Conservation (phyloP, 2,797 vertebrate genomes). For the Taeniopygia guttata region DNA sequence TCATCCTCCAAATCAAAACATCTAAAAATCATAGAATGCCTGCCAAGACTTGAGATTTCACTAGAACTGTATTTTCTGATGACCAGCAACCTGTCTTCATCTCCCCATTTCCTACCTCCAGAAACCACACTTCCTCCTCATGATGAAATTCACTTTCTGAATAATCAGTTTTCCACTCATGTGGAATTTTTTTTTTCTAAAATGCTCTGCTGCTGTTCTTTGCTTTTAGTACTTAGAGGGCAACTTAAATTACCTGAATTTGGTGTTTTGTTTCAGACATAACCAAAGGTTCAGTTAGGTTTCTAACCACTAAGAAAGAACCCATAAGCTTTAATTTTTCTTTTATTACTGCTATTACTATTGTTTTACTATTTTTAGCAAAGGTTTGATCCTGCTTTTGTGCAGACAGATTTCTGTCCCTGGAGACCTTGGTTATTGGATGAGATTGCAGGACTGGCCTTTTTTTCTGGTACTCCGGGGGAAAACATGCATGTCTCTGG, state of each 20-base stretch:
- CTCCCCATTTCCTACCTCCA: background rate
- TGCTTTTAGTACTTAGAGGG: background rate
- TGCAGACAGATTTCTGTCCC: background rate
- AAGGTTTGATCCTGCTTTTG: background rate
- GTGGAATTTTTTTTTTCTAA: background rate
- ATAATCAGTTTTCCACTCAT: background rate
- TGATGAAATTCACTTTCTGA: background rate
- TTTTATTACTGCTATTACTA: background rate
- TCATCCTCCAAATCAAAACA: background rate
- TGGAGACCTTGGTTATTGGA: background rate
- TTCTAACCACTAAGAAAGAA: background rate
- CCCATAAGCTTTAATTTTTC: background rate
- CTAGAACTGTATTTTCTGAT: background rate
- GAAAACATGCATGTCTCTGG: background rate
- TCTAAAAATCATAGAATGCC: background rate
- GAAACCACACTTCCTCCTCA: background rate
- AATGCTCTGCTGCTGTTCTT: background rate
- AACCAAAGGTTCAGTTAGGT: background rate
- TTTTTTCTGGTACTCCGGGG: constrained; percentile 34
- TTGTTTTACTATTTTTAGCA: background rate
- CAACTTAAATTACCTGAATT: background rate
- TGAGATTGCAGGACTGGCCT: background rate
- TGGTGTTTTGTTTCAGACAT: background rate
- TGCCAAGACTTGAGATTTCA: background rate
- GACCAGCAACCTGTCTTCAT: background rate